Evolutionary conservation across 2,888 invertebrate genomes (phyloP).

Genomic region (Magallana nippona): DNA sequence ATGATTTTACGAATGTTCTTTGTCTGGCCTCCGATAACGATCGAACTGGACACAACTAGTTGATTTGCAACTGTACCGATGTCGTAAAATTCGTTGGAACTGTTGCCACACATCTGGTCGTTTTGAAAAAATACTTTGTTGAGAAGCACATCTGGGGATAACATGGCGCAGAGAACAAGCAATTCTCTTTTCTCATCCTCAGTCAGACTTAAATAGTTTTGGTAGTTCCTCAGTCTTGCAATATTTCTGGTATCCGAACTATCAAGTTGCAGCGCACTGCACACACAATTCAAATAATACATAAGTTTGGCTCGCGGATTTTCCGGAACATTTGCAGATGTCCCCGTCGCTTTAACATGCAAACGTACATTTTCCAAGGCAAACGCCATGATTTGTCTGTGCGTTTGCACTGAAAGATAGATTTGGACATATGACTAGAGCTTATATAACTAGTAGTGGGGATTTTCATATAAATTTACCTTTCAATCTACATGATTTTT

Average conservation of each 20-base stretch:
- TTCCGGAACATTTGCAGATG: conserved; percentile 35
- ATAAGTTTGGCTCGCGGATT: conserved; percentile 42
- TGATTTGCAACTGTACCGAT: conserved; percentile 43
- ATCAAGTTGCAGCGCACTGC: conserved; percentile 35
- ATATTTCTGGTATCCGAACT: conserved; percentile 31
- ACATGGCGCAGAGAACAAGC: conserved; percentile 39
- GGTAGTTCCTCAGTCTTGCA: conserved; percentile 36
- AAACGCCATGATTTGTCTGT: conserved; percentile 33
- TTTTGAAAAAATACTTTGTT: conserved; percentile 51
- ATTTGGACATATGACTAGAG: no score
- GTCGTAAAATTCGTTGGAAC: conserved; percentile 48
- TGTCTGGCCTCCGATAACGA: conserved; percentile 50
- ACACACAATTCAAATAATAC: conserved; percentile 48
- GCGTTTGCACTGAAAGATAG: no score
- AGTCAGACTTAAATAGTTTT: conserved; percentile 34
- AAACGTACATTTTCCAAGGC: conserved; percentile 22
- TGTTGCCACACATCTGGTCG: conserved; percentile 50
- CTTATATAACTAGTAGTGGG: no score
- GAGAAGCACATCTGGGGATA: conserved; percentile 41
- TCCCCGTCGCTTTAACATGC: conserved; percentile 38
- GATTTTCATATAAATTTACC: no score
- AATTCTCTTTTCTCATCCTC: conserved; percentile 42
- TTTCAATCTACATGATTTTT: no score
- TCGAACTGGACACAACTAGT: conserved; percentile 44
- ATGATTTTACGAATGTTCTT: conserved; percentile 50